phyloP scores from a whole-genome alignment of 2,113 vertebrate species.

The Reinhardtius hippoglossoides region DNA sequence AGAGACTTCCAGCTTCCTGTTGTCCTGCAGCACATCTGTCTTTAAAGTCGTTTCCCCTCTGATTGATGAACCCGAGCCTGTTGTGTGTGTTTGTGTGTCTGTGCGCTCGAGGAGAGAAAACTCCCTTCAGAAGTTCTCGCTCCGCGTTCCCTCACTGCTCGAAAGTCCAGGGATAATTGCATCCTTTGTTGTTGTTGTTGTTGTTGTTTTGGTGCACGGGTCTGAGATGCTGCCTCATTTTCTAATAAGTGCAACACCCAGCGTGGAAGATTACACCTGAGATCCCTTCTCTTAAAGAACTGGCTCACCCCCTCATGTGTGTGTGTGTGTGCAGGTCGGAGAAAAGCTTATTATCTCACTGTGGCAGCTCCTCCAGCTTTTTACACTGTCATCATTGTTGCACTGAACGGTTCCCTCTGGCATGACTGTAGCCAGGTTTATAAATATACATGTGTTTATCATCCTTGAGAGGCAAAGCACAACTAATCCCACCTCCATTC shows the following conservation, averaged over 20 bases:
- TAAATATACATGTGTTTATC: slow-evolving; percentile 72
- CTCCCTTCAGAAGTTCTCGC: not conserved
- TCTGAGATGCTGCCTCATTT: slow-evolving; percentile 1
- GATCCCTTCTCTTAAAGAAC: slow-evolving; percentile 5
- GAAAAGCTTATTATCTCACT: slow-evolving; percentile 47
- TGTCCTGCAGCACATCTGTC: no score
- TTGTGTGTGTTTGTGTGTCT: not conserved
- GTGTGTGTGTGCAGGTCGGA: not conserved
- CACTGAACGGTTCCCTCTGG: slow-evolving; percentile 39
- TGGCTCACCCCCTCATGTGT: not conserved
- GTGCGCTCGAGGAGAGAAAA: not conserved
- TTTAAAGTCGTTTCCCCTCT: no score
- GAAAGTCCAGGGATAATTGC: not conserved
- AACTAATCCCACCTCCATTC: slow-evolving; percentile 63
- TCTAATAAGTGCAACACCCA: slow-evolving; percentile 25
- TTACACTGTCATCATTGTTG: slow-evolving; percentile 36
- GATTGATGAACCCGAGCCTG: no score
- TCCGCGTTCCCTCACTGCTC: not conserved
- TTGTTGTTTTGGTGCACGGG: not conserved
- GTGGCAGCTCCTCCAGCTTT: slow-evolving; percentile 4
- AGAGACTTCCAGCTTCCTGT: no score
- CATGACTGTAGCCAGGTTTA: slow-evolving; percentile 44
- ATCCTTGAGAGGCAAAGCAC: slow-evolving; percentile 47
- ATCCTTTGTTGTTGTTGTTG: slow-evolving; percentile 13
- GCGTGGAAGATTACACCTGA: slow-evolving; percentile 17